phyloP scores from a whole-genome alignment of 1,140 invertebrate genomes.

The Thaumetopoea pityocampa region DNA sequence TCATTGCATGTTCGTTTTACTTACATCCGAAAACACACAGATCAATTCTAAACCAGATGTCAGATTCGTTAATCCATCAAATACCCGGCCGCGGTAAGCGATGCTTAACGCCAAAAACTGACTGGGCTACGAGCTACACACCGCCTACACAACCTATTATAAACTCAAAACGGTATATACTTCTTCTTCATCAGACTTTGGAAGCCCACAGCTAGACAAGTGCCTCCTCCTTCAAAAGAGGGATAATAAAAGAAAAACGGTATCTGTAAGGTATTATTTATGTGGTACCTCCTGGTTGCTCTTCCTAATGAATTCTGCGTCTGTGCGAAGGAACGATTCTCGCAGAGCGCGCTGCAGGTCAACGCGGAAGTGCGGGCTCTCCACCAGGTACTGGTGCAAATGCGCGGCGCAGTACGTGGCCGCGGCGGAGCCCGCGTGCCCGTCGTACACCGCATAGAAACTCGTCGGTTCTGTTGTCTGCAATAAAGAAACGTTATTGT shows the following conservation, averaged over 20 bases:
- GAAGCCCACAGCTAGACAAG: constrained; percentile 4
- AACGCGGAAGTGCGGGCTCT: constrained; percentile 81
- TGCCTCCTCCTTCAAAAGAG: background rate
- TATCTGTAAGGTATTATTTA: background rate
- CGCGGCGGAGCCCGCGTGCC: constrained; percentile 94
- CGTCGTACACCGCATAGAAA: constrained; percentile 97
- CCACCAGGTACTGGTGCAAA: constrained; percentile 89
- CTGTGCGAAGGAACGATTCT: constrained; percentile 90
- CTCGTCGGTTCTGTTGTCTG: constrained; percentile 76
- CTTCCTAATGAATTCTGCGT: constrained; percentile 87
- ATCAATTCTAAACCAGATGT: too few species aligned
- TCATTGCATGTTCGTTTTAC: too few species aligned
- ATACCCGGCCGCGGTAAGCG: too few species aligned
- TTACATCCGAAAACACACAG: too few species aligned
- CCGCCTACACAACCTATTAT: too few species aligned
- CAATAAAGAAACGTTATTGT: too few species aligned
- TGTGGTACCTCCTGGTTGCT: constrained; percentile 78
- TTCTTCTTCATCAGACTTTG: too few species aligned
- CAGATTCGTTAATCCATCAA: too few species aligned
- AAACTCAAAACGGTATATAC: too few species aligned
- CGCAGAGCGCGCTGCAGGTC: constrained; percentile 84
- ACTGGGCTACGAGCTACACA: too few species aligned
- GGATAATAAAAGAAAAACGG: too few species aligned
- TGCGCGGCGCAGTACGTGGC: constrained; percentile 92
- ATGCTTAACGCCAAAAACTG: too few species aligned